Evolutionary conservation across 2,113 vertebrate genomes (phyloP).

Genomic region (Spea bombifrons): DNA sequence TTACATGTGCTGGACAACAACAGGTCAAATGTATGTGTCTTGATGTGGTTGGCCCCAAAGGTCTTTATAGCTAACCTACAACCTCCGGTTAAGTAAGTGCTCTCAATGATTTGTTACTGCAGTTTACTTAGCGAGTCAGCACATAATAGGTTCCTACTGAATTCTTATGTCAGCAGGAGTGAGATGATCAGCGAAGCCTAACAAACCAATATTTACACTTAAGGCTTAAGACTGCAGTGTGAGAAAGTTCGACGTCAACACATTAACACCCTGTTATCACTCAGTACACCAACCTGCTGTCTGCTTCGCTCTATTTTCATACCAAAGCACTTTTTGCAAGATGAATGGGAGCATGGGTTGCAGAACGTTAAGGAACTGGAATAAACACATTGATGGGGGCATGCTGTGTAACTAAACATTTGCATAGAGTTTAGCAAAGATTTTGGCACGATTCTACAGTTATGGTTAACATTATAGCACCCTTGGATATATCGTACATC

Average conservation of each 20-base stretch:
- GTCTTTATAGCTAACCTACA: not conserved
- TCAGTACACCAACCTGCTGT: not conserved
- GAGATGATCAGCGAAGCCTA: slow-evolving; percentile 22
- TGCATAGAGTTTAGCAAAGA: too few species aligned
- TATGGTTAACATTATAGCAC: too few species aligned
- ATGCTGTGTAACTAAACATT: too few species aligned
- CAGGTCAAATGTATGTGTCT: too few species aligned
- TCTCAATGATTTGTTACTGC: slow-evolving; percentile 15
- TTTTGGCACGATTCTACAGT: too few species aligned
- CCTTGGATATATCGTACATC: too few species aligned
- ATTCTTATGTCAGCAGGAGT: slow-evolving; percentile 34
- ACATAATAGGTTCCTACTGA: slow-evolving; percentile 9
- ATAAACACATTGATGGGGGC: too few species aligned
- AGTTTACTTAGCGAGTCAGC: slow-evolving; percentile 32
- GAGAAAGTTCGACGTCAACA: not conserved
- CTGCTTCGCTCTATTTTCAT: not conserved
- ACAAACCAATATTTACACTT: slow-evolving; percentile 13
- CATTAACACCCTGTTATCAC: not conserved
- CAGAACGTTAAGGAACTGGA: too few species aligned
- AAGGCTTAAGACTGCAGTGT: slow-evolving; percentile 11
- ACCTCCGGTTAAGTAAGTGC: slow-evolving; percentile 12
- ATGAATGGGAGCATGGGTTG: too few species aligned
- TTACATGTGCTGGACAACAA: too few species aligned
- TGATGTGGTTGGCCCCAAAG: too few species aligned
- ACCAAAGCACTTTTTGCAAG: too few species aligned